phyloP scores from a whole-genome alignment of 2,113 vertebrate species.

The Aptenodytes forsteri region DNA sequence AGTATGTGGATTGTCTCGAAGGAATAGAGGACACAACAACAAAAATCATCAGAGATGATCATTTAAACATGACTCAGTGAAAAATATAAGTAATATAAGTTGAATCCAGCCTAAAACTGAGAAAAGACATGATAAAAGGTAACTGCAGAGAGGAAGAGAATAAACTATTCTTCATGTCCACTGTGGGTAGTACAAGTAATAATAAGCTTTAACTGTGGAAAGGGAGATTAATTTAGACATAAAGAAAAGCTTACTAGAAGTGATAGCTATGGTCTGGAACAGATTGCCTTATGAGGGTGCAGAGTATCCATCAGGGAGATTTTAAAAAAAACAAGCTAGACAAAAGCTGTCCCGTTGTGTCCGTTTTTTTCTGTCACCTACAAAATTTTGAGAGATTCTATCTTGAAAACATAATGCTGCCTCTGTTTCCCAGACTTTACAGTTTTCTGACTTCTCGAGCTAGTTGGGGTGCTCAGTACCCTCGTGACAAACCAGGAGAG shows the following conservation, averaged over 20 bases:
- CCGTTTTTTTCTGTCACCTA: not conserved
- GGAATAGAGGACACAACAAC: not conserved
- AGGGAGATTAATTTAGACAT: not conserved
- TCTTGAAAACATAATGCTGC: not conserved
- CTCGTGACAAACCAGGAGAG: rapidly evolving
- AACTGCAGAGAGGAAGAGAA: not conserved
- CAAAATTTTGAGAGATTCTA: not conserved
- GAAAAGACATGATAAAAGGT: not conserved
- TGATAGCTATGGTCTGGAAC: not conserved
- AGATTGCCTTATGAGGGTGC: not conserved
- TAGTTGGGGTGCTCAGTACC: not conserved
- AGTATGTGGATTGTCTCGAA: not conserved
- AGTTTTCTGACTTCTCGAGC: not conserved
- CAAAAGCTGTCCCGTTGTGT: not conserved
- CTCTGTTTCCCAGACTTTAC: not conserved
- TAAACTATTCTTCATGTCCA: not conserved
- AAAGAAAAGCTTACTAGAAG: not conserved
- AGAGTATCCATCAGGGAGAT: not conserved
- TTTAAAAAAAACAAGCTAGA: not conserved
- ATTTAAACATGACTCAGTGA: not conserved
- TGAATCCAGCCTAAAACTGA: not conserved
- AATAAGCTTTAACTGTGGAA: not conserved
- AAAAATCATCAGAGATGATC: not conserved
- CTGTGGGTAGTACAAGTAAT: not conserved
- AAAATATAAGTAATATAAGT: not conserved